Evolutionary conservation across 2,888 invertebrate genomes (phyloP).

Genomic region (Drosophila histrio): DNA sequence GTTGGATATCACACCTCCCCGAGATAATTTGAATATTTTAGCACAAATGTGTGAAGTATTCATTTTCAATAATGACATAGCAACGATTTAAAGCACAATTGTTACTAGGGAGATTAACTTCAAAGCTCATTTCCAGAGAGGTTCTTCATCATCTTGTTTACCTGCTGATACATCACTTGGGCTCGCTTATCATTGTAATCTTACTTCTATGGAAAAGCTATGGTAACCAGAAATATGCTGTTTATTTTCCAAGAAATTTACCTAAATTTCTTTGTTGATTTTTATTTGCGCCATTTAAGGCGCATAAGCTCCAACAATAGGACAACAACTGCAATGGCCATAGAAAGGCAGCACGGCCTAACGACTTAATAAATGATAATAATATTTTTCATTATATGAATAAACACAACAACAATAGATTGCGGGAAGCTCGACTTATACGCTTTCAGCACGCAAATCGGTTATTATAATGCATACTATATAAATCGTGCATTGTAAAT

Average conservation of each 20-base stretch:
- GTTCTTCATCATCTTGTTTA: too few relatives aligned
- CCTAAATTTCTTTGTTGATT: constrained; percentile 30
- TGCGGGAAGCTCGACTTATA: constrained; percentile 48
- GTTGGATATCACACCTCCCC: neutral
- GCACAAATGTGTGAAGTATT: neutral
- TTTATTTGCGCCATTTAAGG: constrained; percentile 13
- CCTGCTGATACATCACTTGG: neutral
- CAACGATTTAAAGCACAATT: neutral
- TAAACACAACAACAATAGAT: constrained; percentile 37
- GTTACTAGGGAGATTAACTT: neutral
- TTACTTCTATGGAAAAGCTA: neutral
- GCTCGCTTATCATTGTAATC: neutral
- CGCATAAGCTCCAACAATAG: constrained; percentile 25
- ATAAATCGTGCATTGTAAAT: constrained; percentile 22
- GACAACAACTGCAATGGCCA: constrained; percentile 35
- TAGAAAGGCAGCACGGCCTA: constrained; percentile 33
- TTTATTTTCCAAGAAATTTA: constrained; percentile 40
- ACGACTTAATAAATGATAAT: constrained; percentile 67
- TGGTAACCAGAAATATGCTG: constrained; percentile 8
- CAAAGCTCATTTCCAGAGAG: neutral
- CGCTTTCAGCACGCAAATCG: constrained; percentile 73
- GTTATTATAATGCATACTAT: constrained; percentile 73
- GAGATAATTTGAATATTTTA: neutral
- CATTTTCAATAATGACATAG: neutral
- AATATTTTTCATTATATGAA: constrained; percentile 57